These are phyloP conservation scores for Hartigia nigra DNA, from an alignment of 2,888 invertebrate genomes.

Conservation along the genomic window DNA sequence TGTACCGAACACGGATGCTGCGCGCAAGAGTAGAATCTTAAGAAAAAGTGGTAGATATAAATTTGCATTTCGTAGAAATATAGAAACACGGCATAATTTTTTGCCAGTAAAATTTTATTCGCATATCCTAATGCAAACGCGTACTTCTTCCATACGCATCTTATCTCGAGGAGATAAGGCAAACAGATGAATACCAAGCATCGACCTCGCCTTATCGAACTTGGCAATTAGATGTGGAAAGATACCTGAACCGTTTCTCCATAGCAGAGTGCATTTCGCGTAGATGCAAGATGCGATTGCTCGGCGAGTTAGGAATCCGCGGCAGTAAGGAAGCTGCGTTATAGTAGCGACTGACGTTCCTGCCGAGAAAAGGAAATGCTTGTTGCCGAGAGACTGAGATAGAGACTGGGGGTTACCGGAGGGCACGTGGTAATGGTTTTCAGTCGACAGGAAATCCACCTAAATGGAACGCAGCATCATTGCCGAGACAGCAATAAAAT, in stretches of 20 bases:
- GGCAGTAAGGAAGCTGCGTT: conserved; percentile 23
- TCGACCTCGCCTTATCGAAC: conserved; percentile 22
- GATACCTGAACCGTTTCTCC: neutral
- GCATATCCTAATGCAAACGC: neutral
- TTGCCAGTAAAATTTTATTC: too few species aligned
- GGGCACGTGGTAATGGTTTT: neutral
- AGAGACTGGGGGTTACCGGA: neutral
- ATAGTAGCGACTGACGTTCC: neutral
- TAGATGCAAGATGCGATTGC: conserved; percentile 18
- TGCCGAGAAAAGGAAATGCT: conserved; percentile 5
- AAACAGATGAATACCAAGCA: neutral
- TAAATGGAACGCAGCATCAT: neutral
- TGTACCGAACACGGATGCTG: neutral
- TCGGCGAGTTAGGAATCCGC: conserved; percentile 11
- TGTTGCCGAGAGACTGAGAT: neutral
- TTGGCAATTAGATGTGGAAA: conserved; percentile 19
- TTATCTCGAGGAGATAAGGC: neutral
- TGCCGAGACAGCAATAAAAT: neutral
- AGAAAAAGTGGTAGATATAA: neutral
- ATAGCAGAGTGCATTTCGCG: conserved; percentile 11
- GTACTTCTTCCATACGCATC: neutral
- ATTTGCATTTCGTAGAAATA: too few species aligned
- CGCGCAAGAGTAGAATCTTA: neutral
- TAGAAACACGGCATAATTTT: too few species aligned
- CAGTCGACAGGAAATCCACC: neutral